A percentile compares a stretch with the other conserved stretches of the same genome.
Conservation (phyloP, 2,113 vertebrate genomes). For the Scomber colias region DNA sequence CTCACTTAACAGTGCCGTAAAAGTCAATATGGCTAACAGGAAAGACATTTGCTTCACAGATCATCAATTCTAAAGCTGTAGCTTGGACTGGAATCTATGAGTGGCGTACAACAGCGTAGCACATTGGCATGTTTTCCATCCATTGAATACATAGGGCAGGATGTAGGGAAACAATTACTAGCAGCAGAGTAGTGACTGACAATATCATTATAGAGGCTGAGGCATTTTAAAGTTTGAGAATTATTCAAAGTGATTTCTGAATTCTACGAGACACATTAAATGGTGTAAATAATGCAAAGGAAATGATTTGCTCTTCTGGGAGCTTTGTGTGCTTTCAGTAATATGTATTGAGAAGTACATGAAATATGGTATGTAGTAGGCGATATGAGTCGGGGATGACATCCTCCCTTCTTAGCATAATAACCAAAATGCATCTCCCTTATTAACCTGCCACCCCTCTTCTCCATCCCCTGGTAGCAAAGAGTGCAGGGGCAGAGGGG, state of each 20-base stretch:
- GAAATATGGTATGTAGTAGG: slow-evolving; percentile 19
- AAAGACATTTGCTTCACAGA: slow-evolving; percentile 8
- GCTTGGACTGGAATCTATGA: slow-evolving; percentile 19
- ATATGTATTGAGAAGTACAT: slow-evolving; percentile 13
- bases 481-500: too few species aligned
- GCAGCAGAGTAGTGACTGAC: slow-evolving; percentile 24
- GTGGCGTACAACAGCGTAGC: slow-evolving; percentile 31
- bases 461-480: too few species aligned
- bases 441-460: too few species aligned
- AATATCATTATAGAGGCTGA: neutral
- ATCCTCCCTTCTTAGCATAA: too few species aligned
- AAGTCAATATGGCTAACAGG: slow-evolving; percentile 27
- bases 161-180: slow-evolving; percentile 28
- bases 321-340: slow-evolving; percentile 28
- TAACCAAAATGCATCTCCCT: too few species aligned
- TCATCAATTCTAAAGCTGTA: slow-evolving; percentile 18
- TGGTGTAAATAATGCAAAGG: neutral
- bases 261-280: slow-evolving; percentile 1
- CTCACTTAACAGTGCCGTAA: slow-evolving; percentile 1
- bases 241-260: slow-evolving; percentile 35
- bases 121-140: slow-evolving; percentile 50
- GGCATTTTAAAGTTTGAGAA: slow-evolving; percentile 1
- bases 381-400: too few species aligned
- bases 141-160: neutral
- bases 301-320: neutral